A percentile compares a stretch with the other conserved stretches of the same genome.
Conservation (phyloP, 2,113 vertebrate genomes). For the Mola mola region DNA sequence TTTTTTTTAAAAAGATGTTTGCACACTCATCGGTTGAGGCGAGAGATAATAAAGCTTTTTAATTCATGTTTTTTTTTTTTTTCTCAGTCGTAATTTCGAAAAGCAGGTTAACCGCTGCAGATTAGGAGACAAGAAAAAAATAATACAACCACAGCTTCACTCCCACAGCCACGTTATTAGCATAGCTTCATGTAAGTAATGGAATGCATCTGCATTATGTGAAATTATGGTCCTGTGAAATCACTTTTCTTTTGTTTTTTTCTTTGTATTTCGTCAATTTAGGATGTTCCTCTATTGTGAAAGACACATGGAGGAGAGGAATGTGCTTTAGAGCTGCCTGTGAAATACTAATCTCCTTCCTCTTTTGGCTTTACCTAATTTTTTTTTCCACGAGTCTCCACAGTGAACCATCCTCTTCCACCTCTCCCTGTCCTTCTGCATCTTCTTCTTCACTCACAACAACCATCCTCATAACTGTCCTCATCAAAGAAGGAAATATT, state of each 20-base stretch:
- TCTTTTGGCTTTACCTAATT: too few species aligned
- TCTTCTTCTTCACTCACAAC: too few species aligned
- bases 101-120: not conserved
- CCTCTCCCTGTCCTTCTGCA: too few species aligned
- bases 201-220: not conserved
- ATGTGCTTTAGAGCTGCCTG: too few species aligned
- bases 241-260: not conserved
- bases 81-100: not conserved
- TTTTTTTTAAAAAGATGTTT: conserved; percentile 6
- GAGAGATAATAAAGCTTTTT: conserved; percentile 13
- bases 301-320: not conserved
- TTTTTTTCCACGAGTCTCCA: too few species aligned
- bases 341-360: too few species aligned
- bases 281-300: not conserved
- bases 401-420: too few species aligned
- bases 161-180: not conserved
- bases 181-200: not conserved
- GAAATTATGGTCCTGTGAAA: not conserved
- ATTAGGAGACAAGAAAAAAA: not conserved
- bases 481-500: not conserved
- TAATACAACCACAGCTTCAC: not conserved
- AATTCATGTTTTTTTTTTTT: not conserved
- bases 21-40: not conserved
- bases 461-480: too few species aligned
- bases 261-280: not conserved